Evolutionary conservation across 2,113 vertebrate genomes (phyloP).

Genomic region (Collichthys lucidus): DNA sequence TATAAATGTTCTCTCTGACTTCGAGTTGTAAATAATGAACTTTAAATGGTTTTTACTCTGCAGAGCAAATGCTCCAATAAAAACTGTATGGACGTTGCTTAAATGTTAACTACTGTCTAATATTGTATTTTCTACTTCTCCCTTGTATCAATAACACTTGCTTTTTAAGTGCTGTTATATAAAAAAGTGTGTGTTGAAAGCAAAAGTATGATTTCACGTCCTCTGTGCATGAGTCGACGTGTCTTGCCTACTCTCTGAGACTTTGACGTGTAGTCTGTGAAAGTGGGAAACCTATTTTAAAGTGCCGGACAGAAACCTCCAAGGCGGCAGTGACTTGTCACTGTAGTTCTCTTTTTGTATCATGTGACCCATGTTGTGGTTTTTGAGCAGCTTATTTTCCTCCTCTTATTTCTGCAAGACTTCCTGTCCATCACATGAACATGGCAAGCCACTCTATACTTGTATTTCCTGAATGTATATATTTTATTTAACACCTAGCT

Average conservation of each 20-base stretch:
- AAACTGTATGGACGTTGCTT: not conserved
- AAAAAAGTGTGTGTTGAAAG: conserved; percentile 18
- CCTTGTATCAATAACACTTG: not conserved
- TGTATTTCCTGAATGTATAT: conserved; percentile 63
- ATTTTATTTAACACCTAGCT: conserved; percentile 9
- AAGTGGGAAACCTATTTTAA: conserved; percentile 50
- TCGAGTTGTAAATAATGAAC: conserved; percentile 18
- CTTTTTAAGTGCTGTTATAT: not conserved
- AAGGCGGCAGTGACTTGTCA: conserved; percentile 47
- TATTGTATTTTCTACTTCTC: not conserved
- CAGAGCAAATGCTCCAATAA: not conserved
- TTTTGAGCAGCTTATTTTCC: conserved; percentile 71
- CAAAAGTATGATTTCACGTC: conserved; percentile 30
- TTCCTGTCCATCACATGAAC: conserved; percentile 80
- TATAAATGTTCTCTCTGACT: not conserved
- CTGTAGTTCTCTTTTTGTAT: conserved; percentile 76
- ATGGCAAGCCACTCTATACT: conserved; percentile 43
- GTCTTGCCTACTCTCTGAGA: not conserved
- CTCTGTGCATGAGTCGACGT: not conserved
- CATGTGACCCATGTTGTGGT: conserved; percentile 83
- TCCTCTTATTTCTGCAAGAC: conserved; percentile 74
- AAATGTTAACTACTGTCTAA: not conserved
- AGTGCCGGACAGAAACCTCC: conserved; percentile 67
- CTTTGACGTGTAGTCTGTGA: conserved; percentile 14
- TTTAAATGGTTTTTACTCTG: not conserved